Base-by-base conservation (phyloP, 1,140 invertebrate species). In the Augochlora pura region DNA sequence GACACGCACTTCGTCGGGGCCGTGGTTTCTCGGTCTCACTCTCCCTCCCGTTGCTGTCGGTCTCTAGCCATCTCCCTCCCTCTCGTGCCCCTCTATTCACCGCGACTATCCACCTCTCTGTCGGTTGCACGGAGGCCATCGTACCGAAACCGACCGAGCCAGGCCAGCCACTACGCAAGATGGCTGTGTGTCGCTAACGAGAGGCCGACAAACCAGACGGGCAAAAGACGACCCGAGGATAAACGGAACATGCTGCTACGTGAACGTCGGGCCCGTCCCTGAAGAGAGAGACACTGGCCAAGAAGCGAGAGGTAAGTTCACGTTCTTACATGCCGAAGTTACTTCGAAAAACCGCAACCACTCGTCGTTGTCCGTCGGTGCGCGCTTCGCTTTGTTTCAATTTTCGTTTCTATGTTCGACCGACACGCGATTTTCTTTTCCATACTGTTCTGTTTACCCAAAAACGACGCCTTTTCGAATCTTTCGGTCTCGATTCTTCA, bases 281-380 rank as follows among this genome's bases (percentile, higher is more conserved):
- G 83, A 89, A 87, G 81, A 87, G 87, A 88, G 89, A 89, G 88
- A 89, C 86, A 85, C 88, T 88, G 89, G 87, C 86, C 89, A 86
- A 88, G 85, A 86, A 89, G 80, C 83, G 88, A 89, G 86, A 90
- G 89, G 89, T 90, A 79, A 69, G 81, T 83, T 65, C 2, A 18
- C 49, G 49, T 21, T 52, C 21, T 21, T 18, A 6, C 16, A 6
- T 7, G 16, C 2, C 10, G 10, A 2, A 14, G 10, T 46, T 12
- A 42, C 42, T 46, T 14, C 42, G 9, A 46, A 46, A 42, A 46
- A 46, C 10, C 42, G 14, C 65, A 25, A 8, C 21, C 32, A 23
- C 23, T 42, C 21, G n/a, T 8, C 21, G 21, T 62, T 59, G 5
- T 23, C 25, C 63, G 57, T 74, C 70, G 65, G 42, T 18, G 18